A percentile compares a stretch with the other conserved stretches of the same genome.
Conservation (phyloP, 2,888 invertebrate species). For the Agrotis ipsilon region DNA sequence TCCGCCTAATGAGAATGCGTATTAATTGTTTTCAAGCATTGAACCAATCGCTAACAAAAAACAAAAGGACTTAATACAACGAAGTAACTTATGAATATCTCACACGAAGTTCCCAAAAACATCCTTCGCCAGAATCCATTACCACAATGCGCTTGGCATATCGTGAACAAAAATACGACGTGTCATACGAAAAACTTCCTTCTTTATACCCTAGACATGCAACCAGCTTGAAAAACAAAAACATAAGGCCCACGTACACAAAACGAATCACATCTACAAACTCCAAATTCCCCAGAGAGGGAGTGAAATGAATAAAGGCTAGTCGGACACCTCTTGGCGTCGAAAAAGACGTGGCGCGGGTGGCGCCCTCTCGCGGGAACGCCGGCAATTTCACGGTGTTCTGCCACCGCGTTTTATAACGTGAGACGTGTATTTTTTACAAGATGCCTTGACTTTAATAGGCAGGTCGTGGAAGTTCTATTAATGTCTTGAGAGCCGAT, state of each 20-base stretch:
- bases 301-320: constrained; percentile 70
- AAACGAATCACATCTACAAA: constrained; percentile 64
- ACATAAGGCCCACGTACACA: constrained; percentile 48
- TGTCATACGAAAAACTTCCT: constrained; percentile 5
- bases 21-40: no score
- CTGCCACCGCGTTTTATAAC: constrained; percentile 65
- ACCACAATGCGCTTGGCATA: constrained; percentile 19
- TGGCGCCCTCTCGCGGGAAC: constrained; percentile 59
- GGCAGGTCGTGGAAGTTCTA: constrained; percentile 54
- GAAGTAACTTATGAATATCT: background rate
- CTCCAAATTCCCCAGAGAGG: constrained; percentile 58
- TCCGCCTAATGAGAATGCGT: no score
- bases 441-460: constrained; percentile 60
- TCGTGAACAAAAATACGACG: constrained; percentile 12
- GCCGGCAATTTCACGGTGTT: constrained; percentile 73
- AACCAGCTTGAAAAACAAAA: constrained; percentile 40
- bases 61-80: background rate
- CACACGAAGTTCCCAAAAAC: constrained; percentile 3
- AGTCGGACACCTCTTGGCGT: constrained; percentile 64
- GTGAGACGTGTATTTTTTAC: constrained; percentile 56
- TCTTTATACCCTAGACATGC: constrained; percentile 23
- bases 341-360: constrained; percentile 65
- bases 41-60: background rate
- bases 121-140: constrained; percentile 49
- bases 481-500: constrained; percentile 36